Percentiles rank a stretch among this genome's conserved stretches.
Conservation (phyloP, 2,888 invertebrate species). For the Heliconius ethilla region DNA sequence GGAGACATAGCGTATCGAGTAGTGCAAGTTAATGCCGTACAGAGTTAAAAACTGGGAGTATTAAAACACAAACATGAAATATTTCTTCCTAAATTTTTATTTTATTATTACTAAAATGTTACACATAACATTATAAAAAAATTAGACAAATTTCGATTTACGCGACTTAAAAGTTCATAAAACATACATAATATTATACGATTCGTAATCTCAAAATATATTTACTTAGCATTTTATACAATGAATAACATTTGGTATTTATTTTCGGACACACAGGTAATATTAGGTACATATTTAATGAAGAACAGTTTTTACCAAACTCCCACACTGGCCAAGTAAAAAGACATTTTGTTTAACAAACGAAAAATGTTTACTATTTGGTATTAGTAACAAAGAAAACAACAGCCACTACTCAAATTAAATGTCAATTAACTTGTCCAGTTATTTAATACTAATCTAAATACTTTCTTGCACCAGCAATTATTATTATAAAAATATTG, state of each 20-base stretch:
- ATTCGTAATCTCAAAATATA: conserved; percentile 76
- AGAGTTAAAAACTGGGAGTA: neutral
- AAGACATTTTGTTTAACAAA: conserved; percentile 38
- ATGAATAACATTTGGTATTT: conserved; percentile 64
- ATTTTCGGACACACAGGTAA: conserved; percentile 46
- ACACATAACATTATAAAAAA: conserved; percentile 72
- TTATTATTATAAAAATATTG: conserved; percentile 71
- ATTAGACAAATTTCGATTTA: conserved; percentile 57
- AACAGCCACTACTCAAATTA: conserved; percentile 28
- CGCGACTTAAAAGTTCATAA: conserved; percentile 49
- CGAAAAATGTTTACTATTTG: conserved; percentile 24
- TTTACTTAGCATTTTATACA: conserved; percentile 62
- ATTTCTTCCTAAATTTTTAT: conserved; percentile 56
- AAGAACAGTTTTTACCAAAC: conserved; percentile 47
- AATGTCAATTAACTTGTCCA: conserved; percentile 48
- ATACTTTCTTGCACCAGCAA: conserved; percentile 67
- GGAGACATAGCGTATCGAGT: too few relatives aligned
- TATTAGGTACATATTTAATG: conserved; percentile 40
- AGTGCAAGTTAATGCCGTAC: too few relatives aligned
- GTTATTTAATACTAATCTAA: conserved; percentile 61
- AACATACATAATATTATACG: conserved; percentile 59
- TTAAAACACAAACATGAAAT: conserved; percentile 47
- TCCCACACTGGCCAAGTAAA: conserved; percentile 43
- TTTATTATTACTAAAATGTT: conserved; percentile 74
- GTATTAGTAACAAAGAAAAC: conserved; percentile 19